A percentile compares a stretch with the other conserved stretches of the same genome.
Evolutionary conservation across 2,888 invertebrate species (phyloP).

Genomic region (Urechis unicinctus): DNA sequence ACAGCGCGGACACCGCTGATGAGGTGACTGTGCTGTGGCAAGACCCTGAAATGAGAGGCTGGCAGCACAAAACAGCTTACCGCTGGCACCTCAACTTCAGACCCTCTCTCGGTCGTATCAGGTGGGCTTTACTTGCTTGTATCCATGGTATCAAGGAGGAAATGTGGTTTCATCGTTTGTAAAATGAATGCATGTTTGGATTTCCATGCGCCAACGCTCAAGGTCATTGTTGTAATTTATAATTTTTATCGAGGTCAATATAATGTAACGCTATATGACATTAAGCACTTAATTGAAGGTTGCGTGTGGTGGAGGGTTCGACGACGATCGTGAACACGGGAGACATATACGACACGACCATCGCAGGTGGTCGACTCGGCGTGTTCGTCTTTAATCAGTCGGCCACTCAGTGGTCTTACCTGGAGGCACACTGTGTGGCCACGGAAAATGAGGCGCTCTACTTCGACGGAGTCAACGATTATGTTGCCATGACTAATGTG

Average conservation of each 20-base stretch:
- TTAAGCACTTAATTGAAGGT: background rate
- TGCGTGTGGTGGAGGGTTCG: slow-evolving; percentile 6
- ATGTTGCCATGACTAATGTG: slow-evolving; percentile 23
- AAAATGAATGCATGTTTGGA: too few relatives aligned
- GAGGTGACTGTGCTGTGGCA: slow-evolving; percentile 29
- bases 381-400: slow-evolving; percentile 29
- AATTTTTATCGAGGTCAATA: too few relatives aligned
- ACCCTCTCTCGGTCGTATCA: slow-evolving; percentile 14
- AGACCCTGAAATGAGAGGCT: slow-evolving; percentile 27
- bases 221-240: too few relatives aligned
- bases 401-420: slow-evolving; percentile 29
- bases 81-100: slow-evolving; percentile 27
- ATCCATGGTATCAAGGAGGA: too few relatives aligned
- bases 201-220: background rate
- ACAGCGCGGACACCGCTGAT: slow-evolving; percentile 22
- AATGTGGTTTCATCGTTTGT: too few relatives aligned
- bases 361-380: slow-evolving; percentile 32
- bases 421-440: slow-evolving; percentile 23
- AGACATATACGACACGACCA: slow-evolving; percentile 28
- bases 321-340: slow-evolving; percentile 25
- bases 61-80: slow-evolving; percentile 28
- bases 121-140: background rate
- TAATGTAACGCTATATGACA: background rate
- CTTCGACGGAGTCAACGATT: slow-evolving; percentile 30
- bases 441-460: slow-evolving; percentile 27